Base-by-base conservation (phyloP, 2,113 vertebrate genomes). In the Orycteropus afer region DNA sequence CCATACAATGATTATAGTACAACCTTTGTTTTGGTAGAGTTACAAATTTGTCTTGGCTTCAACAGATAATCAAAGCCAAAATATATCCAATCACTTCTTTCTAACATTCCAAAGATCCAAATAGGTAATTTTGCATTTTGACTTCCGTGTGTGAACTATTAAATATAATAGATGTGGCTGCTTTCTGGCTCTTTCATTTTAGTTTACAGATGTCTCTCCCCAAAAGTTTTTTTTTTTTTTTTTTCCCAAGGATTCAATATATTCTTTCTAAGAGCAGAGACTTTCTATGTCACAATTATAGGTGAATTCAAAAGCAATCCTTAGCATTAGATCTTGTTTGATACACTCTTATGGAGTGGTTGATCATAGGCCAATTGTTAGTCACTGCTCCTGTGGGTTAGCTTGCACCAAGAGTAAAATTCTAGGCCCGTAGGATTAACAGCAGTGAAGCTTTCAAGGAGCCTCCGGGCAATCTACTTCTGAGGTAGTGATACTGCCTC, bases 401-500 rank as follows among this genome's bases (percentile, higher is more conserved):
- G 96, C 85, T 86, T 97, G 97, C 98, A 94, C 95, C 96, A 96
- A 94, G 96, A 98, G 98, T 96, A 98, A 98, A 98, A 96, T 59
- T 96, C 84, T 69, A 18, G 97, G 96, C 96, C 95, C 97, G 95
- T 97, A 86, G 97, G 98, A 98, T 98, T 98, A 98, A 98, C 98
- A 98, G 98, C 96, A 97, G 97, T 96, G 47, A 92, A 97, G 96
- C 95, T 98, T 91, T 97, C 74, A 85, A 95, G 96, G 86, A 97
- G 93, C 93, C 97, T 98, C 98, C 98, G 97, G 97, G 97, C 97
- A 97, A 98, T 98, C 96, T 98, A 98, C 98, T 96, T 97, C n/a
- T n/a, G n/a, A n/a, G n/a, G n/a, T n/a, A n/a, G n/a, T n/a, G n/a
- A n/a, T n/a, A n/a, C n/a, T n/a, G n/a, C n/a, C n/a, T n/a, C n/a